Evolutionary conservation across 1,140 invertebrate genomes (phyloP).

Genomic region (Formica exsecta): DNA sequence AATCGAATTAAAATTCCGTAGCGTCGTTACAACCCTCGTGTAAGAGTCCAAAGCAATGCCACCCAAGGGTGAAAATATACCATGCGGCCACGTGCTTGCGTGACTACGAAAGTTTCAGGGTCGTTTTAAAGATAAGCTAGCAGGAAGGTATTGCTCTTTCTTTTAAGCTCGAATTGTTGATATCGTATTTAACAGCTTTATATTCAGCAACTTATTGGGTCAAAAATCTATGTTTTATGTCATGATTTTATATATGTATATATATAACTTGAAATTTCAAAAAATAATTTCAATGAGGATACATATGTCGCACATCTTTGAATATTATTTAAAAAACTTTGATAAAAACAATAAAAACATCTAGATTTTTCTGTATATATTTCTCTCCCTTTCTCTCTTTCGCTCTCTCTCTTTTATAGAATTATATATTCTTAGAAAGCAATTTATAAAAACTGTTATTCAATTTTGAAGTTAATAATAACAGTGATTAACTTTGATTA

Average conservation of each 20-base stretch:
- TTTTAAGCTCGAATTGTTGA: slow-evolving; percentile 37
- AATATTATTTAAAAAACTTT: neutral
- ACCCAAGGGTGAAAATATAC: slow-evolving; percentile 45
- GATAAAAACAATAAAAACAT: neutral
- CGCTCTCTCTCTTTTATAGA: too few relatives aligned
- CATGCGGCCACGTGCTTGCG: slow-evolving; percentile 71
- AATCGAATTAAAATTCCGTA: slow-evolving; percentile 79
- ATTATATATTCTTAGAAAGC: too few relatives aligned
- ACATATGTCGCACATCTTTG: neutral
- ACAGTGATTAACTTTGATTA: slow-evolving; percentile 3
- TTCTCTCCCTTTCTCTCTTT: too few relatives aligned
- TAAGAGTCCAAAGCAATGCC: slow-evolving; percentile 61
- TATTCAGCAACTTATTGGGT: slow-evolving; percentile 1
- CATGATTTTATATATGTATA: slow-evolving; percentile 28
- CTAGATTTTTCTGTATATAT: too few relatives aligned
- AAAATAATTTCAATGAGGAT: neutral
- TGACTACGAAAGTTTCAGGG: slow-evolving; percentile 73
- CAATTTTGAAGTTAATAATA: too few relatives aligned
- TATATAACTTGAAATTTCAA: neutral
- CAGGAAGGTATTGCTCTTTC: slow-evolving; percentile 68
- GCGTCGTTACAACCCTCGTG: slow-evolving; percentile 70
- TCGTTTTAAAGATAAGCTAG: slow-evolving; percentile 60
- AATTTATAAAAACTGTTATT: too few relatives aligned
- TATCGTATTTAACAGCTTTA: slow-evolving; percentile 8
- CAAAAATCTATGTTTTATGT: slow-evolving; percentile 56